Evolutionary conservation across 2,113 vertebrate genomes (phyloP).

Genomic region (Odontophorus gujanensis): DNA sequence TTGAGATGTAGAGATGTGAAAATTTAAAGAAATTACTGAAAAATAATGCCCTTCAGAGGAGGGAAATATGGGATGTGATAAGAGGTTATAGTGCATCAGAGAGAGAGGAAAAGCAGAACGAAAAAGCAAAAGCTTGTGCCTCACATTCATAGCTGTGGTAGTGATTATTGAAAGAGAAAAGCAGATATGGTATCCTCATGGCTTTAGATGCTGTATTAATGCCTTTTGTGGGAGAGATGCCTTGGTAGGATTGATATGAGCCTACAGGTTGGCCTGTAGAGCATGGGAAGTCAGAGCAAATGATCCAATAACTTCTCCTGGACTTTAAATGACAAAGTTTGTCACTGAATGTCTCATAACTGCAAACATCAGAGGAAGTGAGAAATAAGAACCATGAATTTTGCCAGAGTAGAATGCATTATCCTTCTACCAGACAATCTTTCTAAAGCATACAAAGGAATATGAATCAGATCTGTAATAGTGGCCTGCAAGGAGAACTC

Average conservation of each 20-base stretch:
- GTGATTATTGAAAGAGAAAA: neutral
- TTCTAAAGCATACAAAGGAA: neutral
- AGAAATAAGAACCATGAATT: neutral
- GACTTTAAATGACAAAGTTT: neutral
- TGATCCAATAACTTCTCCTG: neutral
- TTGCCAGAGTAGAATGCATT: neutral
- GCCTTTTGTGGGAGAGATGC: neutral
- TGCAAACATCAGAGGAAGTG: neutral
- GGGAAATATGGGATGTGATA: neutral
- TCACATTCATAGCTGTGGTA: neutral
- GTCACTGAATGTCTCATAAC: rapidly evolving
- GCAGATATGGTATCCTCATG: neutral
- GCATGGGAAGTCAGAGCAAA: neutral
- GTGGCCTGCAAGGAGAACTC: neutral
- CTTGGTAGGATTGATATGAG: rapidly evolving
- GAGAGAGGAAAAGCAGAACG: neutral
- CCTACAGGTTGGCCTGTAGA: neutral
- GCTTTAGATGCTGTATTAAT: neutral
- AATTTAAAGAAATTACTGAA: rapidly evolving
- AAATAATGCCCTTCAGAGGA: neutral
- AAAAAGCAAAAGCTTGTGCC: neutral
- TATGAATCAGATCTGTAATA: neutral
- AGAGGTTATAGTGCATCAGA: neutral
- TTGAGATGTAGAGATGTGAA: neutral
- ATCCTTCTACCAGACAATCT: neutral